Conservation (phyloP, 2,113 vertebrate species). For the Mionectes macconnelli region DNA sequence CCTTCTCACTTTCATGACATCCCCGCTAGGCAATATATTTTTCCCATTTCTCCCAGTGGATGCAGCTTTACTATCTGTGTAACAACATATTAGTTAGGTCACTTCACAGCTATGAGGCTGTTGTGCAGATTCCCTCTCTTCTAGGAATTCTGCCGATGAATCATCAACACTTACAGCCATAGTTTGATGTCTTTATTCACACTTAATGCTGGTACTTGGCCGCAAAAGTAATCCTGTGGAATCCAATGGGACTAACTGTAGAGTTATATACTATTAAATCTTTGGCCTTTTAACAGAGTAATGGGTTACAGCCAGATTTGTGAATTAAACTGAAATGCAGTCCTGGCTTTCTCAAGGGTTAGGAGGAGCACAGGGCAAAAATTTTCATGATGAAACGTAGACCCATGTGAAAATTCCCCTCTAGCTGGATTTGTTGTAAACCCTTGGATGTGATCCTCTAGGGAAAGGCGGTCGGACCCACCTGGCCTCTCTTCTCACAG, state of each 20-base stretch:
- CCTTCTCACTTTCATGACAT: background rate
- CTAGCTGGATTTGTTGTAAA: background rate
- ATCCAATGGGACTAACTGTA: slow-evolving; percentile 44
- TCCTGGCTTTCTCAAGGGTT: background rate
- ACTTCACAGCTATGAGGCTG: slow-evolving; percentile 42
- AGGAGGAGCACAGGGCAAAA: background rate
- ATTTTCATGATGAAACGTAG: slow-evolving; percentile 44
- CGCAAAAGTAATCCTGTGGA: slow-evolving; percentile 42
- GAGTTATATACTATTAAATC: slow-evolving; percentile 45
- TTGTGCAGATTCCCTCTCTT: slow-evolving; percentile 33
- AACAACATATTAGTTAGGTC: slow-evolving; percentile 1
- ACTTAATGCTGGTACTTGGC: slow-evolving; percentile 43
- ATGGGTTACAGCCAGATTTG: slow-evolving; percentile 48
- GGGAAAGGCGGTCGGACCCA: background rate
- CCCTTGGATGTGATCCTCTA: background rate
- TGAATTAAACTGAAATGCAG: slow-evolving; percentile 22
- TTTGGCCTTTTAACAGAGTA: slow-evolving; percentile 33
- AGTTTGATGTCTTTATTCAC: slow-evolving; percentile 65
- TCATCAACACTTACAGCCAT: slow-evolving; percentile 7
- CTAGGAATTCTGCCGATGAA: slow-evolving; percentile 47
- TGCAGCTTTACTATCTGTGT: background rate
- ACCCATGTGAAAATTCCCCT: slow-evolving; percentile 46
- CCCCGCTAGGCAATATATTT: background rate
- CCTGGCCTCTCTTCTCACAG: slow-evolving; percentile 14
- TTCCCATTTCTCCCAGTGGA: background rate